phyloP scores from a whole-genome alignment of 2,113 vertebrate species.

The Spermophilus dauricus region DNA sequence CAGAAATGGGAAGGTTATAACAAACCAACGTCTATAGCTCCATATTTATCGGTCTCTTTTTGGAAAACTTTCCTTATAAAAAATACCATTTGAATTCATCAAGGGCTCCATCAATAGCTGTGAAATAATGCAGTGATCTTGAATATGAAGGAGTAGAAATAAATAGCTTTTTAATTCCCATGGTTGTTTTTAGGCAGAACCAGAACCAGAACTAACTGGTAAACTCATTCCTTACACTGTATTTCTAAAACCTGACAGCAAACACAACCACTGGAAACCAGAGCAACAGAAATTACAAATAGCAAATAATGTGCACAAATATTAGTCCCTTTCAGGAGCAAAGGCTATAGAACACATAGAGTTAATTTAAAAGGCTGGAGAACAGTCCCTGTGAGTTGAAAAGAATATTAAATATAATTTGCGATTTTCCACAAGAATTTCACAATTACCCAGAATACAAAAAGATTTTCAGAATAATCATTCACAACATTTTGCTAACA shows the following conservation, averaged over 20 bases:
- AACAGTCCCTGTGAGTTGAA: not conserved
- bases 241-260: not conserved
- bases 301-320: not conserved
- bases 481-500: slow-evolving; percentile 3
- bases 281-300: not conserved
- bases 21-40: not conserved
- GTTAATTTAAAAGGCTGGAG: not conserved
- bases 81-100: not conserved
- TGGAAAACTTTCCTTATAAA: not conserved
- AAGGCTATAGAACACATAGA: not conserved
- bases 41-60: not conserved
- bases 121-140: not conserved
- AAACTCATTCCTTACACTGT: not conserved
- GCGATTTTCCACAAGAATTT: slow-evolving; percentile 36
- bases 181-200: not conserved
- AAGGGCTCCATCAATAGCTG: not conserved
- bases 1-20: not conserved
- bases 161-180: not conserved
- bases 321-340: not conserved
- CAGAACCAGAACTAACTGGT: not conserved
- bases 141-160: not conserved
- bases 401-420: not conserved
- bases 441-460: not conserved
- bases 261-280: not conserved
- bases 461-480: not conserved